Evolutionary conservation across 2,888 invertebrate genomes (phyloP), one percentile per base, ranked within the genome.

Genomic region (Steinernema scapterisci): DNA sequence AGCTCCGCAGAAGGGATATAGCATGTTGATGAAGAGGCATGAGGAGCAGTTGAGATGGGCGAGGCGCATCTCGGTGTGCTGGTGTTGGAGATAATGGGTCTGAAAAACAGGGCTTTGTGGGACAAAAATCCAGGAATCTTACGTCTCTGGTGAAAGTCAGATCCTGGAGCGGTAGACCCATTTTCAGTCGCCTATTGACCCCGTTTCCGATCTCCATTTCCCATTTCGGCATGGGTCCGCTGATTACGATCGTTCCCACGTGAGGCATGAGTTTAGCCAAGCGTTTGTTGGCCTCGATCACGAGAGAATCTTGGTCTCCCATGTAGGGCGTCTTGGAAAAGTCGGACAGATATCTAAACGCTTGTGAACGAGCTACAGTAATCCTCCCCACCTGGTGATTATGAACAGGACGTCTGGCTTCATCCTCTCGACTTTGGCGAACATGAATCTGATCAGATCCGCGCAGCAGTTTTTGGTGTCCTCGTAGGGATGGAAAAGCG

Each of bases 101-200:
- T 63, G 63, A 19, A 54, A 54, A 25, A 25, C 21, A 19, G 5
- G 5, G 21, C 27, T 7, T 31, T 16, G 31, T 16, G 16, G 27
- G 7, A 27, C 6, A 27, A 27, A 31, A 25, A 27, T 16, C 7
- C 1, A 38, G n/a, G 31, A 16, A 13, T 5, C 54, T 25, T 6
- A 54, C 54, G 54, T 54, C 54, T 54, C 63, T 63, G 27, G 63
- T 13, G 63, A 63, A 63, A 3, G 31, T 6, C 11, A 63, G 31
- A 27, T 25, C 25, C 1, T 63, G 27, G 6, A 63, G 31, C 7
- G 63, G 31, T 7, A 63, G 63, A 11, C n/a, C 31, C 63, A 63
- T 63, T 31, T 63, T 63, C 7, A 63, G 31, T 16, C 63, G 27
- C n/a, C 63, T 27, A 5, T 25, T 27, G 27, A 63, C 63, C 27